phyloP scores from a whole-genome alignment of 2,797 vertebrate species.

The Philypnodon macrostomus region DNA sequence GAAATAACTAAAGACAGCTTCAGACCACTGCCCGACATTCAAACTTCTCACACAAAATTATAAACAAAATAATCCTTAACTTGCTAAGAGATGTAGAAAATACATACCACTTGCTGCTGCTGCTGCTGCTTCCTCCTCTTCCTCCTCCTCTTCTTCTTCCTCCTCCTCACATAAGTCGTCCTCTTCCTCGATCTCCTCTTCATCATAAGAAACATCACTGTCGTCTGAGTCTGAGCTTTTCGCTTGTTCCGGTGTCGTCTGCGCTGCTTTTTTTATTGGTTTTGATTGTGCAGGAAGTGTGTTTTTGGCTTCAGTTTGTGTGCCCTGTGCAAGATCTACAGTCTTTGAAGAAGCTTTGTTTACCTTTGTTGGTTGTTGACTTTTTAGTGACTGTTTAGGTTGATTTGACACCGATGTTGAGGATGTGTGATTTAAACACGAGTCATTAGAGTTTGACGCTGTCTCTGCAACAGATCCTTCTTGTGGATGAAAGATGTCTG shows the following conservation, averaged over 20 bases:
- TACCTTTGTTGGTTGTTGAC: neutral
- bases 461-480: constrained; percentile 29
- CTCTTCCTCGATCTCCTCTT: constrained; percentile 59
- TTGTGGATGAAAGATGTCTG: constrained; percentile 43
- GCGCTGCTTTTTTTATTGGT: neutral
- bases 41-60: no score
- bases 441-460: constrained; percentile 10
- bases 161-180: constrained; percentile 48
- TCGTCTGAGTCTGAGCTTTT: constrained; percentile 53
- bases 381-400: neutral
- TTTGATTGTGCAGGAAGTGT: neutral
- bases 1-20: no score
- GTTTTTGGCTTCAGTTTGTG: no score
- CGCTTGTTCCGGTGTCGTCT: neutral
- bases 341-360: neutral
- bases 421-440: constrained; percentile 6
- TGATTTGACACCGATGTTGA: constrained; percentile 10
- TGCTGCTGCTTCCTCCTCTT: neutral
- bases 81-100: no score
- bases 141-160: constrained; percentile 1
- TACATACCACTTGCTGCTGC: no score
- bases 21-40: no score
- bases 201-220: constrained; percentile 67
- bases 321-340: neutral
- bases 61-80: no score